Conservation (phyloP, 2,797 vertebrate genomes). For the Microtus agrestis region DNA sequence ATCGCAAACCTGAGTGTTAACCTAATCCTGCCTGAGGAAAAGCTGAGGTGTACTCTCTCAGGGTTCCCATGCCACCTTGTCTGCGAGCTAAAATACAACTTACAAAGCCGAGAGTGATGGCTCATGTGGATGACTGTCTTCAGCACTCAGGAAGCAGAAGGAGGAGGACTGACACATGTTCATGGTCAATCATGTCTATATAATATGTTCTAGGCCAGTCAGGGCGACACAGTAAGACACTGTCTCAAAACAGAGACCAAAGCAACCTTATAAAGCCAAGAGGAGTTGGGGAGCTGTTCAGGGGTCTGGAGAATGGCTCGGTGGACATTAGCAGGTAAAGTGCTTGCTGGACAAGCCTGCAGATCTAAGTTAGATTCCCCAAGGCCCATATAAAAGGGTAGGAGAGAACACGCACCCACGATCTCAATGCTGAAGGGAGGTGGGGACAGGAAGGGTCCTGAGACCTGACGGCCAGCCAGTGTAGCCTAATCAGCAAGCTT, state of each 20-base stretch:
- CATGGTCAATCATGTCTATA: background rate
- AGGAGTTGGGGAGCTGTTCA: background rate
- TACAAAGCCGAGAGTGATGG: background rate
- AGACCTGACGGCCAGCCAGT: background rate
- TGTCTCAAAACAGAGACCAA: background rate
- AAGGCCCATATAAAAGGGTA: background rate
- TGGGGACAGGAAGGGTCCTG: background rate
- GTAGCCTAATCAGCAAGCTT: background rate
- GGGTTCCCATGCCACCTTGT: accelerated
- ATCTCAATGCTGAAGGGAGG: background rate
- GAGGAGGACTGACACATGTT: background rate
- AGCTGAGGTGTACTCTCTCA: background rate
- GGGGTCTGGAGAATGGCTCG: background rate
- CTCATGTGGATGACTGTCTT: background rate
- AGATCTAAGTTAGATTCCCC: background rate
- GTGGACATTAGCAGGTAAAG: background rate
- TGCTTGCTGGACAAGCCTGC: background rate
- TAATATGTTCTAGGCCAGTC: background rate
- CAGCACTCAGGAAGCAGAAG: background rate
- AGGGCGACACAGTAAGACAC: background rate
- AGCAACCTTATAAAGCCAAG: background rate
- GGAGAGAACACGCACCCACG: background rate
- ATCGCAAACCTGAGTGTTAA: too few species aligned
- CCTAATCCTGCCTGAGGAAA: background rate
- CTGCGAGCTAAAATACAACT: background rate